phyloP scores from a whole-genome alignment of 92 coral and sea anemone genomes.

The Porites cylindrica region DNA sequence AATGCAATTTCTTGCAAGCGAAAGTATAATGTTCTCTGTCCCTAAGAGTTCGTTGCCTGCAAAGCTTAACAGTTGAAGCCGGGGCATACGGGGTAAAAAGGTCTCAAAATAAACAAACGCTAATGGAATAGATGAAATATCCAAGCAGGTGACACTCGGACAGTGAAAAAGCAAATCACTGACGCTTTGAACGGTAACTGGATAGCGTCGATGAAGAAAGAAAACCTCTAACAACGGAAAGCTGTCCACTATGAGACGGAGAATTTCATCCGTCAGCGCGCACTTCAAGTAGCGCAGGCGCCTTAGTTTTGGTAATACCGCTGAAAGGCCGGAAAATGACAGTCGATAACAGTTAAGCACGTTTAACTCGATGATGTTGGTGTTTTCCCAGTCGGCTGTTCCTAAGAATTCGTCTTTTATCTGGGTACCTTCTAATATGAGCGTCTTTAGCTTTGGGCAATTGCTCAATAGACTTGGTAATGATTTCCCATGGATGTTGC shows the following conservation, averaged over 20 bases:
- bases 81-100: conserved; percentile 73
- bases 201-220: conserved; percentile 78
- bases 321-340: conserved; percentile 58
- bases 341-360: conserved; percentile 71
- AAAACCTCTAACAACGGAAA: conserved; percentile 65
- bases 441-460: conserved; percentile 58
- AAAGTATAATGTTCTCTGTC: conserved; percentile 63
- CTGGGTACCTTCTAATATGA: conserved; percentile 73
- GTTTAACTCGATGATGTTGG: conserved; percentile 65
- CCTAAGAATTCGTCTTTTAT: conserved; percentile 46
- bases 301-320: conserved; percentile 62
- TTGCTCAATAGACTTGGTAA: conserved; percentile 45
- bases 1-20: conserved; percentile 50
- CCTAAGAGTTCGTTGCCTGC: conserved; percentile 81
- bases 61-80: conserved; percentile 56
- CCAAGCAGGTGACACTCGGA: conserved; percentile 70
- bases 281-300: conserved; percentile 82
- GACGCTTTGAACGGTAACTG: conserved; percentile 78
- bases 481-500: conserved; percentile 73
- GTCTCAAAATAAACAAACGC: conserved; percentile 71
- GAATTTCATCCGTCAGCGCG: conserved; percentile 77
- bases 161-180: conserved; percentile 65
- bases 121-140: conserved; percentile 82
- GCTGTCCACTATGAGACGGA: conserved; percentile 51
- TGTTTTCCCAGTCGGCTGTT: conserved; percentile 53